Conservation (phyloP, 2,888 invertebrate species). For the Pammene fasciana region DNA sequence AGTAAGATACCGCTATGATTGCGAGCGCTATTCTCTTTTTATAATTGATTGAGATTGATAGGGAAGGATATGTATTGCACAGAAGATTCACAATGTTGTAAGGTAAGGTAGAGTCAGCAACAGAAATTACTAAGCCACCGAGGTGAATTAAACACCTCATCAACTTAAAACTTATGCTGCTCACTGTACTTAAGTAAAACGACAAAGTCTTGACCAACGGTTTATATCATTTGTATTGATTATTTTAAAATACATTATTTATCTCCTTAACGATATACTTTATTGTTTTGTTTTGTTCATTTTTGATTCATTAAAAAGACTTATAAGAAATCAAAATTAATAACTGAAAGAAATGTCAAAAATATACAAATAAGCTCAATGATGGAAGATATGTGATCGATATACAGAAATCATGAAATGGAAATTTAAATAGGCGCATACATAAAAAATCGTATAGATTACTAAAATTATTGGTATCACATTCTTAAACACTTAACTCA, state of each 20-base stretch:
- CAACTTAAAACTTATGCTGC: no score
- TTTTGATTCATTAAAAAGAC: slow-evolving; percentile 46
- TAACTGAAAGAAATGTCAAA: slow-evolving; percentile 65
- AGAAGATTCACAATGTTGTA: no score
- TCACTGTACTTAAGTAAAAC: slow-evolving; percentile 46
- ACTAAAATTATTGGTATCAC: slow-evolving; percentile 82
- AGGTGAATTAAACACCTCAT: no score
- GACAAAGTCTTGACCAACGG: slow-evolving; percentile 63
- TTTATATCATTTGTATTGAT: slow-evolving; percentile 68
- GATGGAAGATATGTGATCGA: slow-evolving; percentile 58
- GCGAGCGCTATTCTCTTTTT: no score
- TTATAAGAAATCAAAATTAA: slow-evolving; percentile 48
- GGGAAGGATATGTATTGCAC: no score
- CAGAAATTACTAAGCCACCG: no score
- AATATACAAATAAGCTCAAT: slow-evolving; percentile 46
- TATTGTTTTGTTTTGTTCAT: slow-evolving; percentile 73
- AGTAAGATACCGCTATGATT: no score
- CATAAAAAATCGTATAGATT: slow-evolving; percentile 65
- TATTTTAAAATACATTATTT: slow-evolving; percentile 57
- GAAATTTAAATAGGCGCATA: slow-evolving; percentile 65
- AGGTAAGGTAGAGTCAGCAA: no score
- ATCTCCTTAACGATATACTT: slow-evolving; percentile 69
- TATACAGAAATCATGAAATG: slow-evolving; percentile 62
- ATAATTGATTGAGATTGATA: no score
- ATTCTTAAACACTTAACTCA: slow-evolving; percentile 75